Conservation (phyloP, 2,888 invertebrate genomes). For the Cataglyphis livida region DNA sequence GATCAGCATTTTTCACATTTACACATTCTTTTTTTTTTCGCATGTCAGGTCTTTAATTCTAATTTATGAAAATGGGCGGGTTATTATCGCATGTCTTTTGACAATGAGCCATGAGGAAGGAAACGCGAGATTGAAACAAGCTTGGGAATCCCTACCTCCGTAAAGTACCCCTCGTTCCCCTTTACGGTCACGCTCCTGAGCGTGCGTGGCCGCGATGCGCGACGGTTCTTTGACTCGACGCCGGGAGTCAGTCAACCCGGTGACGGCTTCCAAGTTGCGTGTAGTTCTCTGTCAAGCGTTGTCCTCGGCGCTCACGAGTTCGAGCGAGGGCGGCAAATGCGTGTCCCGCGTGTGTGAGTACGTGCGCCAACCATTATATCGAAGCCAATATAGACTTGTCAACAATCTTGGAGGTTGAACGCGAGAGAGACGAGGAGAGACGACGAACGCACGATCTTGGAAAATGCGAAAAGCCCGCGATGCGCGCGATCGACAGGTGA, state of each 20-base stretch:
- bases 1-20: neutral
- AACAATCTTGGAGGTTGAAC: neutral
- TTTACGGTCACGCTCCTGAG: slow-evolving; percentile 80
- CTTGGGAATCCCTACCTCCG: slow-evolving; percentile 55
- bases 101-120: neutral
- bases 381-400: neutral
- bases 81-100: neutral
- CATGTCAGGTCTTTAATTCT: neutral
- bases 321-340: slow-evolving; percentile 20
- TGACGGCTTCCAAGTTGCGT: slow-evolving; percentile 76
- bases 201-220: slow-evolving; percentile 81
- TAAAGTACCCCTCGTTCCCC: slow-evolving; percentile 77
- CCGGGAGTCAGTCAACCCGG: slow-evolving; percentile 85
- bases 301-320: slow-evolving; percentile 6
- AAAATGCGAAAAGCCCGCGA: slow-evolving; percentile 43
- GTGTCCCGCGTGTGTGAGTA: neutral
- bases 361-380: neutral
- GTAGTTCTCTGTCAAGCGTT: slow-evolving; percentile 27
- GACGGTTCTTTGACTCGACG: slow-evolving; percentile 81
- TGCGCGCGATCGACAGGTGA: slow-evolving; percentile 57
- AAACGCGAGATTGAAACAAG: neutral
- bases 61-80: neutral
- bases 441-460: neutral
- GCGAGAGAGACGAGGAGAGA: neutral
- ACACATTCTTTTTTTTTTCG: neutral